Base-by-base conservation (phyloP, 2,888 invertebrate genomes). In the Conistra vaccinii region DNA sequence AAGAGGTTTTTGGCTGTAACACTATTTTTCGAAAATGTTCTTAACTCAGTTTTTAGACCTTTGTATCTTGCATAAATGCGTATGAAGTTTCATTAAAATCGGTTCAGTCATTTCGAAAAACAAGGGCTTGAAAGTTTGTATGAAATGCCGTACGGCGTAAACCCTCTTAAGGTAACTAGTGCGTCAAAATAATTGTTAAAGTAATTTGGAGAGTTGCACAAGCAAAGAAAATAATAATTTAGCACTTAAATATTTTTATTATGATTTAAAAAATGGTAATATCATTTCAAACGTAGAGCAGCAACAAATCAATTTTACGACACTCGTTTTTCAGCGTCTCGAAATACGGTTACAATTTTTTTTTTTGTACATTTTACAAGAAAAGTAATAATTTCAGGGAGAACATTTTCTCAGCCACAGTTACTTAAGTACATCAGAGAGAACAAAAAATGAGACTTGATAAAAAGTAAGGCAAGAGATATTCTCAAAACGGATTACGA, bases 401-500 rank as follows among this genome's bases (percentile, higher is more conserved):
- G 32, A 55, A 26, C 32, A 68, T 69, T 69, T 57, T 77, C 53
- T 58, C n/a, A 62, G n/a, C 45, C 57, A 66, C 35, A 70, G 55
- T 55, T 29, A 76, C 61, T 48, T 69, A 39, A 39, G 2, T 10
- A 67, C 48, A 83, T 61, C 57, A 58, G 63, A 66, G 53, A 61
- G 58, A 71, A 20, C 26, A 71, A 81, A 70, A 78, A 72, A 71
- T 39, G 74, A 51, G 71, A 76, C 57, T 70, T 76, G 45, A 69
- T 79, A 80, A 80, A 83, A 82, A 78, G 72, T 79, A 74, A 77
- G 62, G 62, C 76, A 81, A 82, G 73, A 87, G 81, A 76, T 87
- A 82, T 85, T 86, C 86, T 84, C 80, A 83, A 87, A 89, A 88
- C 84, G 87, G 88, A 91, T 92, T 91, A 89, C 78, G 76, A 60